Evolutionary conservation across 2,113 vertebrate species (phyloP).

Genomic region (Tursiops truncatus): DNA sequence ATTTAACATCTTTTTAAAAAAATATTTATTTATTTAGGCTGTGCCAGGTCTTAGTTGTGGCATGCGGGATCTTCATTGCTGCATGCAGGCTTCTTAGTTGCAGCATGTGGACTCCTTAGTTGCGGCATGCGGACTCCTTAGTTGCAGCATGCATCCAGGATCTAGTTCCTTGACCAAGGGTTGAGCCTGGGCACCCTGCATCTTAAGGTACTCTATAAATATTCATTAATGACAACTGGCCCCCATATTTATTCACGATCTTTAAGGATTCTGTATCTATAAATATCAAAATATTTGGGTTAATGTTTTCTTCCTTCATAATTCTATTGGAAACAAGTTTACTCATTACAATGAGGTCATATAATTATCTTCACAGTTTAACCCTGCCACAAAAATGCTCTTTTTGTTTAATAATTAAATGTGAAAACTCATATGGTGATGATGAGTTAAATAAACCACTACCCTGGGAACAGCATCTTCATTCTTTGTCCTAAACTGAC

Average conservation of each 20-base stretch:
- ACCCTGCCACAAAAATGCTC: background rate
- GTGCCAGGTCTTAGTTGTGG: too few species aligned
- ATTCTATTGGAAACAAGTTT: constrained; percentile 47
- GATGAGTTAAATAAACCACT: constrained; percentile 28
- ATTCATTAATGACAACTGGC: background rate
- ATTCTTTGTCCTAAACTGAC: background rate
- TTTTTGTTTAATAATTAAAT: constrained; percentile 40
- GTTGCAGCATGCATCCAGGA: too few species aligned
- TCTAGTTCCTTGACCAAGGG: background rate
- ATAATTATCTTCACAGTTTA: constrained; percentile 37
- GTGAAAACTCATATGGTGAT: constrained; percentile 35
- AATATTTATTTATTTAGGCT: too few species aligned
- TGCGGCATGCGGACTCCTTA: too few species aligned
- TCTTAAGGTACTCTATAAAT: constrained; percentile 19
- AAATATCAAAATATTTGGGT: constrained; percentile 47
- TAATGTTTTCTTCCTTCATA: background rate
- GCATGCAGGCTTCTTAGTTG: too few species aligned
- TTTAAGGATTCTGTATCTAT: constrained; percentile 6
- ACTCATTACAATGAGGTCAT: background rate
- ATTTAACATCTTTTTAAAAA: background rate
- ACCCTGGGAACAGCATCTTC: background rate
- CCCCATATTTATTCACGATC: background rate
- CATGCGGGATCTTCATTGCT: rapidly evolving
- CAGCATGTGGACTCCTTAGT: too few species aligned
- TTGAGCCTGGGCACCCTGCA: background rate